Conservation (phyloP, 1,140 invertebrate genomes). For the Heliconius hermathena region DNA sequence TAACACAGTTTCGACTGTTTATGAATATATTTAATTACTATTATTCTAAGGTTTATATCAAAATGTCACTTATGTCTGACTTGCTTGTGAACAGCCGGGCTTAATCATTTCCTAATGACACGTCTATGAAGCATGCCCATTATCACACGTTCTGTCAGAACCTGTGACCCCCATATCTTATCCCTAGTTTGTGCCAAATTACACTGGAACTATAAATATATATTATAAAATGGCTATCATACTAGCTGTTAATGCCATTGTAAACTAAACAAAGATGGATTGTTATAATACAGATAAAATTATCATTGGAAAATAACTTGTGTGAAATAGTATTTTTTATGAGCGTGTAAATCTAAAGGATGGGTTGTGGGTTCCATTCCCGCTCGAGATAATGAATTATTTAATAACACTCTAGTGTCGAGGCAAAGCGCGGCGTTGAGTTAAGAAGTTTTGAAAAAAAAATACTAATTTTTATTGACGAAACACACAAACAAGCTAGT, state of each 20-base stretch:
- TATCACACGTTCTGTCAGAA: constrained; percentile 9
- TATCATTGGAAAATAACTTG: neutral
- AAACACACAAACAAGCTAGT: neutral
- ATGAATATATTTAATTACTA: neutral
- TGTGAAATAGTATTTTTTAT: no score
- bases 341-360: neutral
- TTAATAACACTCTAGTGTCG: neutral
- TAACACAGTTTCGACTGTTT: neutral
- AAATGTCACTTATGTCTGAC: neutral
- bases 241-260: neutral
- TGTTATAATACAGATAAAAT: neutral
- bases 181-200: constrained; percentile 25
- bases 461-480: neutral
- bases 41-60: neutral
- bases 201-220: neutral
- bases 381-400: neutral
- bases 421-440: no score
- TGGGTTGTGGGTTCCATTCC: neutral
- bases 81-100: neutral
- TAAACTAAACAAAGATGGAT: neutral
- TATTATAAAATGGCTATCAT: neutral
- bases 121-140: constrained; percentile 12
- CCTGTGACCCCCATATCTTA: constrained; percentile 19
- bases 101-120: constrained; percentile 3
- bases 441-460: no score